Evolutionary conservation across 2,797 vertebrate species (phyloP), one percentile per base, ranked within the genome.

Genomic region (Sebastes steindachneri): DNA sequence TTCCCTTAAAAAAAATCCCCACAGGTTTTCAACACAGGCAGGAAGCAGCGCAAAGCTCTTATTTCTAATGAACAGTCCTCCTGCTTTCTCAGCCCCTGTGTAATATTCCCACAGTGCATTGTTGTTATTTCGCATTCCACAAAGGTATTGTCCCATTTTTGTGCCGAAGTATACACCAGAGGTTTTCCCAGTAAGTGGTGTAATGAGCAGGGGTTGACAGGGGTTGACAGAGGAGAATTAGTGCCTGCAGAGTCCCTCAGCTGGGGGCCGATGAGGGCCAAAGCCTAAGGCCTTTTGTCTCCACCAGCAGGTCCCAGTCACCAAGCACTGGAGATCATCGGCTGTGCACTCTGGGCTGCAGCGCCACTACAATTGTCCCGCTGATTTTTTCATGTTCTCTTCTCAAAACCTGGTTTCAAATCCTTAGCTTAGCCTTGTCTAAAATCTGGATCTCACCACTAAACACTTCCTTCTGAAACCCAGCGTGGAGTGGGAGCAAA

Each of bases 141-240:
- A 87, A 89, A 45, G 4, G 93, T 92, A 88, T 94, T 92, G 82
- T 88, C 86, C 70, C 80, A 88, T 91, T 91, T 94, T 84, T 90
- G 76, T 77, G 82, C 74, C 57, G 82, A 87, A 85, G 70, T 90
- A 92, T 90, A 93, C 21, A 2, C 74, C 67, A 89, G 80, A 92
- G 88, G 88, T 85, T 95, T 15, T 91, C 88, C 89, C 90, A 93
- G 83, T 84, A 84, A 93, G 90, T 89, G 82, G 86, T 75, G 83
- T 95, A 97, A 97, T 97, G 95, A 97, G 94, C 87, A 94, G 93
- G 95, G 88, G 90, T 83, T 97, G 96, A 97, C 91, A 95, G 93
- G 95, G 88, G 92, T 83, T 96, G 96, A 97, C 96, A 97, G 96
- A 96, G 95, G 84, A 83, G 86, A 92, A 90, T 91, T 88, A 90